Base-by-base conservation (phyloP, 2,888 invertebrate species). In the Chirona hameri region DNA sequence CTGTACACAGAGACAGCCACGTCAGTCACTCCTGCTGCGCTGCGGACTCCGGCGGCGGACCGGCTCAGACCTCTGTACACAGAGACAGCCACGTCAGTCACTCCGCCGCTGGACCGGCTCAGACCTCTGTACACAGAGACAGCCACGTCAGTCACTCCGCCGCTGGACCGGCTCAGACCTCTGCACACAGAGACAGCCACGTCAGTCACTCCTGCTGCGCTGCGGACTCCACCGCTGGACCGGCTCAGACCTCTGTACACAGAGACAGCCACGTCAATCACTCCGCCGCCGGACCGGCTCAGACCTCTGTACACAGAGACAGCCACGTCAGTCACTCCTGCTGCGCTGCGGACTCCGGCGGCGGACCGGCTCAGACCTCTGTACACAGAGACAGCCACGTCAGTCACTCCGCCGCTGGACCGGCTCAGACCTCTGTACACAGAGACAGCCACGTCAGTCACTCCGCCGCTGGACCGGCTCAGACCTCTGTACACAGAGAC, bases 281-380 rank as follows among this genome's bases (percentile, higher is more conserved):
- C 39, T 24, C 52, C 31, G 31, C 48, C 31, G 60, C 12, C 7
- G 52, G 1, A 52, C 52, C 52, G 52, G 52, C 52, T 52, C 15
- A 12, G 52, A 52, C 55, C n/a, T 29, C 65, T 48, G 79, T 7
- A 39, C 39, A 39, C 7, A 39, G 39, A 39, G 39, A 39, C 39
- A n/a, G n/a, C n/a, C n/a, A n/a, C n/a, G n/a, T n/a, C 76, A 5
- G 76, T 76, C 76, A 46, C 76, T 76, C 24, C 76, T 5, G 12
- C 76, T 76, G 24, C 79, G 55, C 60, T 60, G 46, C 48, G 65
- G 69, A 82, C 39, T 24, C 52, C 31, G 31, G n/a, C 31, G 60
- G 1, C 7, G 52, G 1, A 52, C 52, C 52, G 52, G 52, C 52
- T 52, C 15, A 12, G 52, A 52, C 55, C n/a, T 29, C 65, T 48